Evolutionary conservation across 2,113 vertebrate species (phyloP), one percentile per base, ranked within the genome.

Genomic region (Acanthochromis polyacanthus): DNA sequence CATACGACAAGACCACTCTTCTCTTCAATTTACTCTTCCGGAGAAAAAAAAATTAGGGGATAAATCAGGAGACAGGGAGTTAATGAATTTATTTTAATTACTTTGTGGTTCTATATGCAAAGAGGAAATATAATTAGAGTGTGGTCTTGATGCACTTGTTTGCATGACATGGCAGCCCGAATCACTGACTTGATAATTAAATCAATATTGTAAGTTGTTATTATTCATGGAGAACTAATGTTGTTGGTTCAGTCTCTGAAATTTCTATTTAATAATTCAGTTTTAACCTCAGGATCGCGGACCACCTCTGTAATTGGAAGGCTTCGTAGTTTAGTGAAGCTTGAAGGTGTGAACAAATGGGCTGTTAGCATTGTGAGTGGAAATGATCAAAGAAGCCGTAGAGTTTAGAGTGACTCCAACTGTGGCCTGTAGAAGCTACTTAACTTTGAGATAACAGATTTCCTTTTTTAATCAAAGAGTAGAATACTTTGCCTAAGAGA

Each of bases 81-180:
- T 88, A 88, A 86, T 86, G 66, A 80, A 92, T 89, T 91, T 72
- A 88, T 87, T 83, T 83, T 87, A 91, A 89, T 89, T 87, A 78
- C 81, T 67, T 51, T 71, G 65, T 52, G 60, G 48, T 67, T 85
- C 50, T 90, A 68, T 80, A 71, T 77, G 67, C 59, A 88, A 81
- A 88, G 78, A 86, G 52, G 63, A 83, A 87, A 80, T 77, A 45
- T 90, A 91, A 91, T 85, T 92, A 75, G 62, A 77, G 62, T 82
- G 71, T 69, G 64, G 63, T 71, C 55, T 67, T 75, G 53, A 62
- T 78, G 67, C 36, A 56, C 69, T 36, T 80, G 71, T 88, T 79
- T 86, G 62, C 71, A 32, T 65, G 79, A 82, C 38, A 32, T 53
- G 58, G 67, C 58, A 36, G 71, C 36, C 43, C 67, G 65, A 82